Percentiles rank a stretch among this genome's conserved stretches.
Conservation (phyloP, 2,113 vertebrate genomes). For the Dromiciops gliroides region DNA sequence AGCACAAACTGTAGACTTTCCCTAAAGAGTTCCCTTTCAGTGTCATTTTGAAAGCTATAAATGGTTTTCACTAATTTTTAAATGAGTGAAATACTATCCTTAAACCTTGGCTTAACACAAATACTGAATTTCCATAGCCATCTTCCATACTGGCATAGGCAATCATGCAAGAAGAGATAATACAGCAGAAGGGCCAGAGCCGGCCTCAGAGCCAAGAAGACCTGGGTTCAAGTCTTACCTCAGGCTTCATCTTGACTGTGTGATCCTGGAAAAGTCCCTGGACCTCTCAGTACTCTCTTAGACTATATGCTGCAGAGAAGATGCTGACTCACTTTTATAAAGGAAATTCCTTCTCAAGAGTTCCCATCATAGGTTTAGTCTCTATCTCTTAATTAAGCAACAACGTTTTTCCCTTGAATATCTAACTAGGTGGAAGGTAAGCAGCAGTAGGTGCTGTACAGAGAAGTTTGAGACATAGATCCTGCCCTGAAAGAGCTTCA, state of each 20-base stretch:
- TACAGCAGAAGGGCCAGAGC: accelerated
- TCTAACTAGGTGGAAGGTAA: neutral
- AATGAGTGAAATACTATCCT: neutral
- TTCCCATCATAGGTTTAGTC: neutral
- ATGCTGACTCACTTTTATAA: neutral
- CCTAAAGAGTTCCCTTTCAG: neutral
- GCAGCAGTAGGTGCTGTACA: neutral
- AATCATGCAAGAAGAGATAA: accelerated
- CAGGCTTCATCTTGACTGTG: neutral
- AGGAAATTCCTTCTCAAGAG: neutral
- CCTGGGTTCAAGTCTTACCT: neutral
- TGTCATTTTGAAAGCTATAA: neutral
- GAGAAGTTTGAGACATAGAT: neutral
- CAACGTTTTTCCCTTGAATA: neutral
- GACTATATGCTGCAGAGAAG: neutral
- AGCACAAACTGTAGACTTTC: neutral
- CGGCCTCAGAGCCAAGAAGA: neutral
- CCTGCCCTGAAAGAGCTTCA: neutral
- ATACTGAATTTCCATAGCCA: accelerated
- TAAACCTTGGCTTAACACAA: accelerated
- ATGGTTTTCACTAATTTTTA: neutral
- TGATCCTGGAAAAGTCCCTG: neutral
- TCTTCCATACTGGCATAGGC: neutral
- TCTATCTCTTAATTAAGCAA: neutral
- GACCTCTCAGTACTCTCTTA: neutral